Conservation (phyloP, 2,113 vertebrate species). For the Vicugna pacos region DNA sequence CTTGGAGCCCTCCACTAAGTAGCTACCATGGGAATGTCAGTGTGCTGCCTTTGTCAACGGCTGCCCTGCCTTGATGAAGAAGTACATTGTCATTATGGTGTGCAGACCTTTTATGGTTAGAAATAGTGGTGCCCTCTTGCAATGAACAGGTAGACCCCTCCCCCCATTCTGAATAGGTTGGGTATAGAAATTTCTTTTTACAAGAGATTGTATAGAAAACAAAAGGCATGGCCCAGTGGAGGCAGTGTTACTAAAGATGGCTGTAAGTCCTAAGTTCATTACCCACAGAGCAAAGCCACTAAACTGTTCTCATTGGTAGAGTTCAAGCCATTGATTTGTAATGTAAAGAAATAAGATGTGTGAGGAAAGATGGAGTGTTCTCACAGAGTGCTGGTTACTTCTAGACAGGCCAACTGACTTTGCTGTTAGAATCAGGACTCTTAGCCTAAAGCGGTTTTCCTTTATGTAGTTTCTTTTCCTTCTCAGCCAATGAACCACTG, state of each 20-base stretch:
- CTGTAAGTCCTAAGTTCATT: background rate
- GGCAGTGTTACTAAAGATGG: background rate
- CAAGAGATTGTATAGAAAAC: background rate
- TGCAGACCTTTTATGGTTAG: background rate
- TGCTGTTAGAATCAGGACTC: background rate
- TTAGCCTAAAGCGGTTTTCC: background rate
- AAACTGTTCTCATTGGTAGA: background rate
- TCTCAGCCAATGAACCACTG: background rate
- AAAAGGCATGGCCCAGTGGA: background rate
- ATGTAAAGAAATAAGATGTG: background rate
- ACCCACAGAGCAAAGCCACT: background rate
- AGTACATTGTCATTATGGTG: no score
- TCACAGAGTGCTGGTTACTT: background rate
- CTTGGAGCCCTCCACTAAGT: background rate
- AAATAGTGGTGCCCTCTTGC: background rate
- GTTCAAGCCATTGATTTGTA: background rate
- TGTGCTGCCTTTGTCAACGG: background rate
- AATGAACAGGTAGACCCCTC: background rate
- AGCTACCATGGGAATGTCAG: background rate
- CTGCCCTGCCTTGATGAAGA: background rate
- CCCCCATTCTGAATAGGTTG: background rate
- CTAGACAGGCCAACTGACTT: fast-evolving
- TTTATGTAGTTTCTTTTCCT: background rate
- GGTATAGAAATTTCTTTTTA: background rate
- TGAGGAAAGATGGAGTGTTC: background rate